Percentiles rank a stretch among this genome's conserved stretches.
Conservation (phyloP, 1,140 invertebrate genomes). For the Venustaconcha ellipsiformis region DNA sequence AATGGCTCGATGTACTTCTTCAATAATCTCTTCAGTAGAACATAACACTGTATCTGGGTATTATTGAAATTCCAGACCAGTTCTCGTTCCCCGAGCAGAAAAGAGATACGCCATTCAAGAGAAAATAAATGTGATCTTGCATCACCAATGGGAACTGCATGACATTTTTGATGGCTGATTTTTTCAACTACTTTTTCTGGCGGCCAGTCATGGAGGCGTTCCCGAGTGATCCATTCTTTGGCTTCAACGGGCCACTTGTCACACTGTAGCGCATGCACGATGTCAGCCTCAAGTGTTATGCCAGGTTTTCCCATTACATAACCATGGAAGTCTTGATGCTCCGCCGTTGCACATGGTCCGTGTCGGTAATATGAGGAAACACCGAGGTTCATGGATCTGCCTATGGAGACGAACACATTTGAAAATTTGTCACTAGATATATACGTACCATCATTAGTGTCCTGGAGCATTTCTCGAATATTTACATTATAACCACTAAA, state of each 20-base stretch:
- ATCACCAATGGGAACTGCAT: slow-evolving; percentile 23
- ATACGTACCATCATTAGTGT: background rate
- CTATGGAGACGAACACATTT: background rate
- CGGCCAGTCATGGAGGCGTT: slow-evolving; percentile 13
- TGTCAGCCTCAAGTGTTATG: background rate
- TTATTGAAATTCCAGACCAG: slow-evolving; percentile 32
- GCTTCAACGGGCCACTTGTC: slow-evolving; percentile 11
- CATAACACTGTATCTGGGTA: slow-evolving; percentile 9
- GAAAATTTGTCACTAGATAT: slow-evolving; percentile 1
- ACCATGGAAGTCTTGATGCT: background rate
- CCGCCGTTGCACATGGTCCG: background rate
- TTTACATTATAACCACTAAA: background rate
- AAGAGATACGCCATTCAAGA: slow-evolving; percentile 19
- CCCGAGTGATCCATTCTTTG: slow-evolving; percentile 23
- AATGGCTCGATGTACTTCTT: slow-evolving; percentile 14
- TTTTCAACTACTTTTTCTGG: slow-evolving; percentile 7
- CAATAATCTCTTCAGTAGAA: slow-evolving; percentile 8
- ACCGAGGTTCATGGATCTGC: background rate
- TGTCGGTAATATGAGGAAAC: background rate
- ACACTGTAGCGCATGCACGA: background rate
- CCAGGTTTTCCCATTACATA: background rate
- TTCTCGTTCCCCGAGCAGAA: slow-evolving; percentile 7
- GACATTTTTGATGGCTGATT: background rate
- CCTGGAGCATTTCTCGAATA: background rate
- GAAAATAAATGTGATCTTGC: background rate